phyloP scores from a whole-genome alignment of 2,797 vertebrate genomes.

The Lagorchestes hirsutus region DNA sequence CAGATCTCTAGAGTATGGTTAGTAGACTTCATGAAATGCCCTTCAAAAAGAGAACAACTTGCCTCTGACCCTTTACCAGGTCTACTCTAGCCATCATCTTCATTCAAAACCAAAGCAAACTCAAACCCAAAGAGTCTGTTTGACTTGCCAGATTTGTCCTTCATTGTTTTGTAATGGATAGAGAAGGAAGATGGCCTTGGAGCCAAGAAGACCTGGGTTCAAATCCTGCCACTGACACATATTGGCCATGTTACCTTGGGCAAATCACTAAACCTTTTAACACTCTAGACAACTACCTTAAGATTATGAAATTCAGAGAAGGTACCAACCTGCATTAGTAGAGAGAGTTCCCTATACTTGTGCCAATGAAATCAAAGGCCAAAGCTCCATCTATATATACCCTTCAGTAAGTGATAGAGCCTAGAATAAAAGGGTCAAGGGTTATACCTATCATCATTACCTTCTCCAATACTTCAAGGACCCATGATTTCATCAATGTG shows the following conservation, averaged over 20 bases:
- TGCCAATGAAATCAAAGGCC: not conserved
- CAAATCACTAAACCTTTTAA: not conserved
- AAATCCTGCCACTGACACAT: not conserved
- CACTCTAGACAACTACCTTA: not conserved
- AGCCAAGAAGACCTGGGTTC: not conserved
- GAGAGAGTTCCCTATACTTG: not conserved
- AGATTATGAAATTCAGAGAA: not conserved
- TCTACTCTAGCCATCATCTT: not conserved
- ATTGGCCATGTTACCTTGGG: not conserved
- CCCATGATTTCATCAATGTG: not conserved
- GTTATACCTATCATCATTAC: conserved; percentile 19
- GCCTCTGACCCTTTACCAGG: not conserved
- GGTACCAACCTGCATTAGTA: not conserved
- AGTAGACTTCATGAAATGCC: not conserved
- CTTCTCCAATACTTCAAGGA: not conserved
- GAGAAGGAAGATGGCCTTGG: not conserved
- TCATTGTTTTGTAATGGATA: not conserved
- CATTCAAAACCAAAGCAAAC: not conserved
- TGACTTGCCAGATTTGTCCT: not conserved
- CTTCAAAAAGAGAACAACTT: not conserved
- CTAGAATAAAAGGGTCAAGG: conserved; percentile 36
- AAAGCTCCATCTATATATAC: not conserved
- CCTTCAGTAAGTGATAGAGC: conserved; percentile 6
- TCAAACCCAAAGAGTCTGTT: not conserved
- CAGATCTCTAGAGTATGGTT: not conserved